These are phyloP conservation scores for Aleiodes alternator DNA, from an alignment of 2,888 invertebrate species.

Conservation along the genomic window DNA sequence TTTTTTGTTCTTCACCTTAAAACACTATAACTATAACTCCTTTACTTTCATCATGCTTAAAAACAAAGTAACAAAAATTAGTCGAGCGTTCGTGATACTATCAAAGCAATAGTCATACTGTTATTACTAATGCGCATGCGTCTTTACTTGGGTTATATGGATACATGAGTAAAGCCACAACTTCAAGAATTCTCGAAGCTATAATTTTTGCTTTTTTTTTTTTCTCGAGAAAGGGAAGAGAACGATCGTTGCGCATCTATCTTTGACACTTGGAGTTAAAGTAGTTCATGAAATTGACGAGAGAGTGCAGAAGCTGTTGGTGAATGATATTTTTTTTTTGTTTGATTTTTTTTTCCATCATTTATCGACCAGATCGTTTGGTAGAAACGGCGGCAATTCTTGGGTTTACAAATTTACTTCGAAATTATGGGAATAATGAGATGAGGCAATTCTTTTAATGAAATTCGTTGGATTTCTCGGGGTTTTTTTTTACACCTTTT, in stretches of 20 bases:
- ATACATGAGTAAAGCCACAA: constrained; percentile 27
- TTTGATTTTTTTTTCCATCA: too few species aligned
- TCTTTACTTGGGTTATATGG: background rate
- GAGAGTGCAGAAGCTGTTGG: too few species aligned
- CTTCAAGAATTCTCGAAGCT: background rate
- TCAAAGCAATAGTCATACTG: constrained; percentile 52
- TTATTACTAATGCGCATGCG: constrained; percentile 57
- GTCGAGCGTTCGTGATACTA: constrained; percentile 62
- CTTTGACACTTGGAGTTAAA: too few species aligned
- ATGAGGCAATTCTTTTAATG: background rate
- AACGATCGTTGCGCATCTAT: too few species aligned
- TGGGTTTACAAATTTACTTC: background rate
- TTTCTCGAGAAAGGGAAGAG: too few species aligned
- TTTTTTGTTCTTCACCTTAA: background rate
- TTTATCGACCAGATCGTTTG: background rate
- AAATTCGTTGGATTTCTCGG: background rate
- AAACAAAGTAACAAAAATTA: constrained; percentile 53
- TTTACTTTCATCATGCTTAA: constrained; percentile 51
- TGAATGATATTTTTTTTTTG: too few species aligned
- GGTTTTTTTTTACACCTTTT: background rate
- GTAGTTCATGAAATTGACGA: too few species aligned
- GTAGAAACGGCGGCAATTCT: too few species aligned
- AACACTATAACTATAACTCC: constrained; percentile 8
- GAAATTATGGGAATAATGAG: background rate
- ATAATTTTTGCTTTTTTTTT: too few species aligned